These are phyloP conservation scores for Drosophila emarginata DNA, from an alignment of 2,888 invertebrate genomes.

Conservation along the genomic window DNA sequence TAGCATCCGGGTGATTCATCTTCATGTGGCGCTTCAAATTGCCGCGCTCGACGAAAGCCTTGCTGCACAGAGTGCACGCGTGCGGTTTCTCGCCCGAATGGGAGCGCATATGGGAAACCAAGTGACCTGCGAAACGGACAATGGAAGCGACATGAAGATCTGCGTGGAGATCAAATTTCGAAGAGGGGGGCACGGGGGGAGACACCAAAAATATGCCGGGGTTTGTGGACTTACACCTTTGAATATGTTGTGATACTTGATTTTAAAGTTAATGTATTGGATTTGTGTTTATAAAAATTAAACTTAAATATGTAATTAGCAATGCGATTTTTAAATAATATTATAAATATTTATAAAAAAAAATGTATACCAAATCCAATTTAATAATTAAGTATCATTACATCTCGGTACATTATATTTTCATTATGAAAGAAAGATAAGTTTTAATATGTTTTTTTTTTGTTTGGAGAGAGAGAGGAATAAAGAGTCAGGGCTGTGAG, in stretches of 20 bases:
- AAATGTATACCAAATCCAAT: background rate
- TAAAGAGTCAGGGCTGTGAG: background rate
- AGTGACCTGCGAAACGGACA: slow-evolving; percentile 84
- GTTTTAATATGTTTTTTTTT: background rate
- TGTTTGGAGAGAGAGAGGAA: background rate
- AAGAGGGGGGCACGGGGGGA: slow-evolving; percentile 20
- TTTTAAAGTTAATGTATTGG: background rate
- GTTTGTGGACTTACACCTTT: background rate
- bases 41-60: slow-evolving; percentile 91
- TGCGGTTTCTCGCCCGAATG: slow-evolving; percentile 86
- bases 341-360: too few species aligned
- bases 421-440: too few species aligned
- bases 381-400: too few species aligned
- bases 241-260: background rate
- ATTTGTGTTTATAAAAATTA: background rate
- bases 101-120: slow-evolving; percentile 91
- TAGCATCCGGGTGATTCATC: slow-evolving; percentile 86
- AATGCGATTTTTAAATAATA: too few species aligned
- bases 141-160: slow-evolving; percentile 72
- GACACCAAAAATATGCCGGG: background rate
- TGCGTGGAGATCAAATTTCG: slow-evolving; percentile 41
- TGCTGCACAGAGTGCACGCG: slow-evolving; percentile 88
- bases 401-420: too few species aligned
- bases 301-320: background rate
- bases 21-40: slow-evolving; percentile 89